Evolutionary conservation across 2,797 vertebrate species (phyloP), one percentile per base, ranked within the genome.

Genomic region (Pygocentrus nattereri): DNA sequence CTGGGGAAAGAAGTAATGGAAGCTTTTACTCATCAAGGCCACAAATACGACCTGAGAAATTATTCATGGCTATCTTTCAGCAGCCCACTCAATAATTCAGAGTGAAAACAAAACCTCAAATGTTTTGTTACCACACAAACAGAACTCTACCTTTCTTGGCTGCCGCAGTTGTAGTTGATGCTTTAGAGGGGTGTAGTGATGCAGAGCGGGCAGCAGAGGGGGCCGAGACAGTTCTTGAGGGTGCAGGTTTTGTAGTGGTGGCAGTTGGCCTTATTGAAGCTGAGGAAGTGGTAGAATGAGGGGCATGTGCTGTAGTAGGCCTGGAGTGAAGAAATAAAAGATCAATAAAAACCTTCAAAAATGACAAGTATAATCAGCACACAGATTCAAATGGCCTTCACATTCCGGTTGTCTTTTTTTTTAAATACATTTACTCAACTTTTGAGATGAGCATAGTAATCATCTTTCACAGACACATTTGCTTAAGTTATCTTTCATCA

Each of bases 141-240:
- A 15, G 19, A 59, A 59, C 6, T 1, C 10, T 85, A 95, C 95
- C 94, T 94, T 92, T 96, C 87, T 88, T 94, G 10, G 82, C 76
- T 77, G 88, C 65, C 76, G 86, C 73, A 56, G 84, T 49, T 67
- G 74, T 38, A 62, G 68, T 47, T 13, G 70, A 50, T 8, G 87
- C 23, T 84, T 88, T 90, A n/a, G 83, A 80, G 49, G 87, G 77
- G 78, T 90, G 93, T 81, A 85, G 73, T 74, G 85, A 67, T 61
- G 87, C 74, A 31, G 71, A 85, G 79, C 88, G 92, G 81, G 90
- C 91, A 89, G 87, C 79, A 90, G 93, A 80, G 56, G 90, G 85
- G 0, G 88, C 83, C 81, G 88, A 80, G 56, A 87, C 65, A 1
- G 59, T 85, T 91, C 88, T 92, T 15, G 88, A 84, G 11, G 88